These are phyloP conservation scores for Euspilapteryx auroguttella DNA, from an alignment of 2,888 invertebrate genomes.

Conservation along the genomic window DNA sequence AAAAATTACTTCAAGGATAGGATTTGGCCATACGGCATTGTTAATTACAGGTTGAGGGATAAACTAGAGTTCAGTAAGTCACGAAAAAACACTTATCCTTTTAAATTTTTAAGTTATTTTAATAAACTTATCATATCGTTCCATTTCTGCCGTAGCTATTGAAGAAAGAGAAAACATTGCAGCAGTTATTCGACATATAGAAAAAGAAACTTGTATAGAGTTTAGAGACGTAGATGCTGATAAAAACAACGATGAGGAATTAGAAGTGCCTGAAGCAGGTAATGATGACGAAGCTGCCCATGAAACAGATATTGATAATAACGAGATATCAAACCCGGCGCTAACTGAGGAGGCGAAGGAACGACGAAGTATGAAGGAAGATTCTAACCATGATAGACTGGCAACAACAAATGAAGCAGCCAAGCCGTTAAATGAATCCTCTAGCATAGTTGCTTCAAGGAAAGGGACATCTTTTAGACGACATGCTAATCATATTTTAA, in stretches of 20 bases:
- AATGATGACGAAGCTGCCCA: neutral
- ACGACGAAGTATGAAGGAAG: too few relatives aligned
- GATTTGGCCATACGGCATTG: conserved; percentile 32
- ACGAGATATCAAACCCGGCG: too few relatives aligned
- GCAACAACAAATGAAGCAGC: too few relatives aligned
- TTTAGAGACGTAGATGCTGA: conserved; percentile 16
- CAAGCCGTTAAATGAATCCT: too few relatives aligned
- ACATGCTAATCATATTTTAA: conserved; percentile 19
- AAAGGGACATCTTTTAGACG: conserved; percentile 12
- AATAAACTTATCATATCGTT: neutral
- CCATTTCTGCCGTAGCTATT: conserved; percentile 15
- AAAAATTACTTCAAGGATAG: conserved; percentile 25
- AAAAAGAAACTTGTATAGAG: conserved; percentile 38
- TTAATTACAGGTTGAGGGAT: conserved; percentile 28
- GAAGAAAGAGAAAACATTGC: conserved; percentile 41
- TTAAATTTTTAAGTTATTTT: neutral
- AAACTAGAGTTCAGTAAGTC: conserved; percentile 37
- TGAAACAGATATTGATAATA: neutral
- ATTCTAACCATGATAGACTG: too few relatives aligned
- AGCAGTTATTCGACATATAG: conserved; percentile 34
- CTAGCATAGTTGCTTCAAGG: too few relatives aligned
- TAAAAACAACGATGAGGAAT: neutral
- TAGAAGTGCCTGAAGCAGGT: neutral
- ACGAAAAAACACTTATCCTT: neutral
- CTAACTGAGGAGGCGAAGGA: too few relatives aligned